Conservation (phyloP, 2,888 invertebrate genomes). For the Troides oblongomaculatus region DNA sequence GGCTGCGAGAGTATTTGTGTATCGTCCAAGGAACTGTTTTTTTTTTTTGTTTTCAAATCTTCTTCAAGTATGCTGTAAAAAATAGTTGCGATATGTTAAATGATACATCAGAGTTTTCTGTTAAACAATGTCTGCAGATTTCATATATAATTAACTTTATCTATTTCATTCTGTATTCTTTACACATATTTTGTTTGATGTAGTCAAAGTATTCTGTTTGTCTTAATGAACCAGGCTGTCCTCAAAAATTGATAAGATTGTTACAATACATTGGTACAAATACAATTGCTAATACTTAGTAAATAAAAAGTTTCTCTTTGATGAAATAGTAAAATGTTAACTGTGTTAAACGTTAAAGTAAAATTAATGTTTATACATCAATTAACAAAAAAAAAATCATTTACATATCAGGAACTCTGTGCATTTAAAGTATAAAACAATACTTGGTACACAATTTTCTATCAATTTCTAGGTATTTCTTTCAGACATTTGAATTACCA, state of each 20-base stretch:
- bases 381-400: too few species aligned
- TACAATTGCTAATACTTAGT: background rate
- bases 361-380: too few species aligned
- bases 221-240: conserved; percentile 17
- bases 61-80: conserved; percentile 60
- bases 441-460: too few species aligned
- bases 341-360: background rate
- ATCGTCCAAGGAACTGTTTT: conserved; percentile 66
- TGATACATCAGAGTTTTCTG: background rate
- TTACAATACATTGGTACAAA: too few species aligned
- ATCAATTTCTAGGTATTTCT: too few species aligned
- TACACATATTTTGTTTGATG: conserved; percentile 20
- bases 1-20: conserved; percentile 73
- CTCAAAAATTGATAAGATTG: conserved; percentile 15
- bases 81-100: conserved; percentile 38
- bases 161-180: background rate
- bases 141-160: background rate
- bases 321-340: background rate
- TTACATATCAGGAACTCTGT: too few species aligned
- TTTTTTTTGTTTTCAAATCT: conserved; percentile 58
- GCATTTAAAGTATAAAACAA: too few species aligned
- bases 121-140: background rate
- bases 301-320: background rate
- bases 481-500: too few species aligned
- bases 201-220: conserved; percentile 18